These are phyloP conservation scores for Limosa lapponica DNA, from an alignment of 2,797 vertebrate genomes.

Conservation along the genomic window DNA sequence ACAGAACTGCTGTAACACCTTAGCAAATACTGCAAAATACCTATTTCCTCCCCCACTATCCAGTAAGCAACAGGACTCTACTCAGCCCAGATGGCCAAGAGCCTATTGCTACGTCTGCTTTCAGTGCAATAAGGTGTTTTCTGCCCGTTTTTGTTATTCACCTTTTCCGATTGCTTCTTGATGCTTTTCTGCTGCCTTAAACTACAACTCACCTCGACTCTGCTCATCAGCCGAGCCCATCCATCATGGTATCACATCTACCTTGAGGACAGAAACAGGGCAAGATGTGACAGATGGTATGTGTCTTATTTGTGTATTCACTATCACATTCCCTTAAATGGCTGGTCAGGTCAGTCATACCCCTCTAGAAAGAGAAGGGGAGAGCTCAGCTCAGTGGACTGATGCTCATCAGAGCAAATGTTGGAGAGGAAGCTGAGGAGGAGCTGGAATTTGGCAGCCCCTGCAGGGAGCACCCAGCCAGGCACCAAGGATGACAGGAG, in stretches of 20 bases:
- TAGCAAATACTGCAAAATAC: background rate
- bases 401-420: background rate
- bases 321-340: background rate
- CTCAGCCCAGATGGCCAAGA: background rate
- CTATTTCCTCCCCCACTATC: background rate
- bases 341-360: background rate
- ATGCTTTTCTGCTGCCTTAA: background rate
- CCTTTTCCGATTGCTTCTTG: background rate
- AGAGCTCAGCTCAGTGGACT: background rate
- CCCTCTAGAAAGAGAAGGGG: background rate
- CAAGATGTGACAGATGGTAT: background rate
- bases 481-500: background rate
- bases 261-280: background rate
- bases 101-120: background rate
- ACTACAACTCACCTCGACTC: background rate
- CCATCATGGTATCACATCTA: background rate
- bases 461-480: background rate
- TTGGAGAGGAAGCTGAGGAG: background rate
- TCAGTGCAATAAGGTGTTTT: background rate
- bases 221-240: background rate
- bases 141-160: background rate
- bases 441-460: background rate
- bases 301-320: background rate
- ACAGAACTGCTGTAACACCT: background rate
- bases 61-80: background rate